phyloP scores from a whole-genome alignment of 2,797 vertebrate species.

The Crenuchus spilurus region DNA sequence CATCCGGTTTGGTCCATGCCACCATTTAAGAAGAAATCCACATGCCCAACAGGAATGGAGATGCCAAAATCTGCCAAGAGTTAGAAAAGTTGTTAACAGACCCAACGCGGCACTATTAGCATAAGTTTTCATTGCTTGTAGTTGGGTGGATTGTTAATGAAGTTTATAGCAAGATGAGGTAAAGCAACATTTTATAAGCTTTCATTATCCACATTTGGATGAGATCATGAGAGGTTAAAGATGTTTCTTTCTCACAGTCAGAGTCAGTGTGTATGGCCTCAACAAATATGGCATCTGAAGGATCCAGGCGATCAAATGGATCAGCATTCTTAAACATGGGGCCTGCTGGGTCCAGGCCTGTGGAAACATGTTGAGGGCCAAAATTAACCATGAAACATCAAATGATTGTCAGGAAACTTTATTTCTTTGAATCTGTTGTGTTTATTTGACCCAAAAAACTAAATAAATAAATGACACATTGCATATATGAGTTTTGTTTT shows the following conservation, averaged over 20 bases:
- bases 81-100: not conserved
- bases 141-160: not conserved
- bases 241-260: constrained; percentile 81
- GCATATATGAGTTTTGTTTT: no score
- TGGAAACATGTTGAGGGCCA: constrained; percentile 15
- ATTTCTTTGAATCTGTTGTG: no score
- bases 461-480: no score
- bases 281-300: constrained; percentile 91
- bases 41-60: constrained; percentile 91
- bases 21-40: constrained; percentile 94
- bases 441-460: no score
- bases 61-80: constrained; percentile 88
- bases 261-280: constrained; percentile 95
- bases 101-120: not conserved
- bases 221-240: not conserved
- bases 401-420: no score
- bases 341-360: constrained; percentile 93
- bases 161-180: not conserved
- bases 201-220: not conserved
- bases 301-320: constrained; percentile 85
- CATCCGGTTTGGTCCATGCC: constrained; percentile 94
- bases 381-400: not conserved
- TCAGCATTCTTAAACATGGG: constrained; percentile 89
- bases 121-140: not conserved
- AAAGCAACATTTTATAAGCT: not conserved